Conservation (phyloP, 2,113 vertebrate species). For the Callithrix jacchus region DNA sequence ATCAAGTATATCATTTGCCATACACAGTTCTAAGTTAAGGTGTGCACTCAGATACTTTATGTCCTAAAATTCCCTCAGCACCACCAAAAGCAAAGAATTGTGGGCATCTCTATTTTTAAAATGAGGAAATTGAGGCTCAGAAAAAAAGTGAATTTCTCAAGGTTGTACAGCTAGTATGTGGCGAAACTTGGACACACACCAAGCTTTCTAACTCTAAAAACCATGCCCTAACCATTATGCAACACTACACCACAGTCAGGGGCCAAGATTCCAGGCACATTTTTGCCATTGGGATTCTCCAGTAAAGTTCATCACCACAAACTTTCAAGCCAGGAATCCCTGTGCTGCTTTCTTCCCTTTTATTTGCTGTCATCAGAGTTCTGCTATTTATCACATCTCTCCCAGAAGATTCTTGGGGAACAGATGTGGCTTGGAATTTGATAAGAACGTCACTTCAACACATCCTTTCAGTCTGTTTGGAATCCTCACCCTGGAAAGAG, state of each 20-base stretch:
- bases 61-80: not conserved
- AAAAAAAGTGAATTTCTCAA: not conserved
- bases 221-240: not conserved
- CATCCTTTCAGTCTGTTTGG: constrained; percentile 63
- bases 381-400: constrained; percentile 9
- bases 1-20: not conserved
- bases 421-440: constrained; percentile 59
- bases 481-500: not conserved
- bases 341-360: not conserved
- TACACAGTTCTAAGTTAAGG: not conserved
- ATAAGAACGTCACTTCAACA: constrained; percentile 56
- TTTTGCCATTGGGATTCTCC: not conserved
- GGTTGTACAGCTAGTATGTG: not conserved
- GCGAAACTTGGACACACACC: not conserved
- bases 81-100: not conserved
- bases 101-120: not conserved
- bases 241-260: fast-evolving
- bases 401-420: constrained; percentile 18
- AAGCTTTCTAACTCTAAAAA: not conserved
- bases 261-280: not conserved
- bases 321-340: not conserved
- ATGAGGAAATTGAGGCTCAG: not conserved
- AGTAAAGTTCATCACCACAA: not conserved
- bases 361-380: not conserved
- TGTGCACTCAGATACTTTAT: fast-evolving